phyloP scores from a whole-genome alignment of 1,140 invertebrate species.

The Cecropterus lyciades region DNA sequence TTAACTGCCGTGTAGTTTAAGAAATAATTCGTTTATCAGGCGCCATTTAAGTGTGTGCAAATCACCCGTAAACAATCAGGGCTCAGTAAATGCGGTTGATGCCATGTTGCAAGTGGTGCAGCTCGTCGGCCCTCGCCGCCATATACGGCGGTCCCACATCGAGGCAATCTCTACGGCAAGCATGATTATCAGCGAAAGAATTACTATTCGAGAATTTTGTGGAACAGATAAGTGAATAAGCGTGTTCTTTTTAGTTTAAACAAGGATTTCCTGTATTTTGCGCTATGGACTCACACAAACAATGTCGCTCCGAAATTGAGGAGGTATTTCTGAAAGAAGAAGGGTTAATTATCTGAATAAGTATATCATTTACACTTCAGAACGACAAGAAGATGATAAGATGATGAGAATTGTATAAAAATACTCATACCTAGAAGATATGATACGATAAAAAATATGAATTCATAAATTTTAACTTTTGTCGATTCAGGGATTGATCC shows the following conservation, averaged over 20 bases:
- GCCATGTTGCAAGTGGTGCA: slow-evolving; percentile 52
- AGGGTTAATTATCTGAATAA: too few species aligned
- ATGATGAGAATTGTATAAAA: too few species aligned
- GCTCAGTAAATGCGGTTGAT: slow-evolving; percentile 33
- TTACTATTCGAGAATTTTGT: slow-evolving; percentile 7
- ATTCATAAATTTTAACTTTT: too few species aligned
- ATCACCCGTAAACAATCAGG: slow-evolving; percentile 49
- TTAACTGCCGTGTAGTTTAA: neutral
- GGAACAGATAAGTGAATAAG: neutral
- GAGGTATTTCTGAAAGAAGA: too few species aligned
- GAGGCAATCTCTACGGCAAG: slow-evolving; percentile 46
- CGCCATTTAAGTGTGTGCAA: slow-evolving; percentile 37
- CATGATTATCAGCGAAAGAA: slow-evolving; percentile 3
- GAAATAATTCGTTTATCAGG: neutral
- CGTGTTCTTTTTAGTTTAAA: neutral
- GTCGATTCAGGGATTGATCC: too few species aligned
- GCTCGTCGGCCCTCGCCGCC: slow-evolving; percentile 61
- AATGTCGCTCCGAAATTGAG: too few species aligned
- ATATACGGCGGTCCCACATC: slow-evolving; percentile 58
- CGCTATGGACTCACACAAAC: too few species aligned
- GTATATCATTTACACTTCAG: too few species aligned
- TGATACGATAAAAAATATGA: too few species aligned
- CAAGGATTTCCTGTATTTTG: too few species aligned
- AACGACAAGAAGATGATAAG: too few species aligned
- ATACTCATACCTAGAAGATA: too few species aligned